A percentile compares a stretch with the other conserved stretches of the same genome.
Conservation (phyloP, 2,797 vertebrate genomes). For the Aselliscus stoliczkanus region DNA sequence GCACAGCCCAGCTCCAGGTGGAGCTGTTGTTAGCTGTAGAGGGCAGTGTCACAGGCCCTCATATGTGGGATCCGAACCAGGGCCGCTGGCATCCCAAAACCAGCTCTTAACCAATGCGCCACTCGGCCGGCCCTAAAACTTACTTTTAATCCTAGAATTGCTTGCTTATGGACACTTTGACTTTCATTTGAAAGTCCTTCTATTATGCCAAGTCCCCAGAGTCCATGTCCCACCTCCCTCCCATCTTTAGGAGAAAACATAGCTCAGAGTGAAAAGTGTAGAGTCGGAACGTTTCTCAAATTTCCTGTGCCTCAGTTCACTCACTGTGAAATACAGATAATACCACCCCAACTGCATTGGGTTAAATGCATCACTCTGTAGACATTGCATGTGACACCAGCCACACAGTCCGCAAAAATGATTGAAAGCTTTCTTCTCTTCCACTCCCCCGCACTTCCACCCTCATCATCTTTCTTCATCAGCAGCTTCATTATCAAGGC, state of each 20-base stretch:
- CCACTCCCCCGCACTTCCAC: background rate
- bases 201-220: background rate
- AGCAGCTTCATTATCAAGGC: background rate
- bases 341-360: fast-evolving
- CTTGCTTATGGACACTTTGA: background rate
- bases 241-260: background rate
- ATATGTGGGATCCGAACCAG: too few species aligned
- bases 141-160: background rate
- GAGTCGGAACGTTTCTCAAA: background rate
- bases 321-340: background rate
- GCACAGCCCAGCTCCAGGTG: too few species aligned
- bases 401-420: fast-evolving
- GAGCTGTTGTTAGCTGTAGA: too few species aligned
- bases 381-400: fast-evolving
- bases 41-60: too few species aligned
- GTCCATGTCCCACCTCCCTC: background rate
- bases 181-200: background rate
- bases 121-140: too few species aligned
- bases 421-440: background rate
- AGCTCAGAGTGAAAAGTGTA: background rate
- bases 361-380: background rate
- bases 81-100: too few species aligned
- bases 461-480: background rate
- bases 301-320: background rate
- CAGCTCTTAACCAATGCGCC: too few species aligned